These are phyloP conservation scores for Petromus typicus DNA, from an alignment of 2,113 vertebrate genomes.

Conservation along the genomic window DNA sequence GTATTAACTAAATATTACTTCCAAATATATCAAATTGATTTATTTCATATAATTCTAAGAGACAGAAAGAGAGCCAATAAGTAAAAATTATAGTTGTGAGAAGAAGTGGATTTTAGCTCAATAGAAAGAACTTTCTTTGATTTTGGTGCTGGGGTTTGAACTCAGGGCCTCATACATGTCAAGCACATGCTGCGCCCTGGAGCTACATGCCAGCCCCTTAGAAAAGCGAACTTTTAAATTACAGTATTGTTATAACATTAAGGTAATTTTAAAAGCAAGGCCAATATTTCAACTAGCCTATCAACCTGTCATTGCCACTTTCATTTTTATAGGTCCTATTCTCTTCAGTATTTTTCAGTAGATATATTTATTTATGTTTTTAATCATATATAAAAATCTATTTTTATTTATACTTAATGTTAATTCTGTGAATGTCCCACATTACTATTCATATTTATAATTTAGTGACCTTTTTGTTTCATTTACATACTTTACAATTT, in stretches of 20 bases:
- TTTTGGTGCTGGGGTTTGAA: not conserved
- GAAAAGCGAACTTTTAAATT: not conserved
- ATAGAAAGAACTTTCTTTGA: not conserved
- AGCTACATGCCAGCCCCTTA: not conserved
- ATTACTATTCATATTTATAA: conserved; percentile 38
- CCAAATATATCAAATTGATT: conserved; percentile 46
- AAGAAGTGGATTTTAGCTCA: conserved; percentile 38
- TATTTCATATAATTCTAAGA: conserved; percentile 30
- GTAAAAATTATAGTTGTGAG: not conserved
- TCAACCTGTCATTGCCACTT: not conserved
- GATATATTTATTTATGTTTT: not conserved
- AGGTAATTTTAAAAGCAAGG: conserved; percentile 33
- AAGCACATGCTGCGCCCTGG: not conserved
- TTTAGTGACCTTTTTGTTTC: conserved; percentile 6
- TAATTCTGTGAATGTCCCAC: not conserved
- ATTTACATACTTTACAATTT: not conserved
- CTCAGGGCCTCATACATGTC: not conserved
- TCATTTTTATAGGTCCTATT: not conserved
- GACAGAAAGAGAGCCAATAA: not conserved
- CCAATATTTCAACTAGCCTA: conserved; percentile 23
- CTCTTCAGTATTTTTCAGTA: not conserved
- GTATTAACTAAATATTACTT: not conserved
- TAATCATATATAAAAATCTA: not conserved
- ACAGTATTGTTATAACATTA: not conserved
- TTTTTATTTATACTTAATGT: conserved; percentile 31